phyloP scores from a whole-genome alignment of 1,140 invertebrate species.

The Oryzaephilus surinamensis region DNA sequence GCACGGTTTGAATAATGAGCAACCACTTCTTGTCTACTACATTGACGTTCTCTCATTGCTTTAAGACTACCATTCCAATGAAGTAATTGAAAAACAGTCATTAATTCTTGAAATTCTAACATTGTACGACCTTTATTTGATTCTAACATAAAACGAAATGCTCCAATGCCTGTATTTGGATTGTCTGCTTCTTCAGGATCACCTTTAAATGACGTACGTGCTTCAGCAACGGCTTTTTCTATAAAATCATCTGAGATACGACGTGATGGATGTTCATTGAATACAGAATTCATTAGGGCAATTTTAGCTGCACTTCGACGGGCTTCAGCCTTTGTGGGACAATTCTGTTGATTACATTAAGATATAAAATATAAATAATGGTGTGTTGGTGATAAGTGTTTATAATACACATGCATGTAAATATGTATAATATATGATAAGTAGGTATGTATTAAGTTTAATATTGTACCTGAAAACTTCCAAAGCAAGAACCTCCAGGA shows the following conservation, averaged over 20 bases:
- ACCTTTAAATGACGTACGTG: constrained; percentile 56
- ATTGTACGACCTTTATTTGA: constrained; percentile 87
- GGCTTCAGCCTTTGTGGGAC: constrained; percentile 89
- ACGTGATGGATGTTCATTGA: constrained; percentile 89
- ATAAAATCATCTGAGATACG: constrained; percentile 91
- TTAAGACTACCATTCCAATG: constrained; percentile 94
- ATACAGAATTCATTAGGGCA: constrained; percentile 92
- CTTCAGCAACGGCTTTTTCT: constrained; percentile 83
- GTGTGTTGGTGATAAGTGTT: too few relatives aligned
- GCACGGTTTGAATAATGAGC: constrained; percentile 85
- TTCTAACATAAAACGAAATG: constrained; percentile 91
- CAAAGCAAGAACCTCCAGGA: constrained; percentile 90
- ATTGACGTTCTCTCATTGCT: constrained; percentile 84
- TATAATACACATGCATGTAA: too few relatives aligned
- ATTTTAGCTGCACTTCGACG: constrained; percentile 89
- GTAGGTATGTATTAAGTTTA: not conserved
- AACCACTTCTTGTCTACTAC: constrained; percentile 90
- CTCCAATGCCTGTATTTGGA: constrained; percentile 77
- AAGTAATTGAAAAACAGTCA: constrained; percentile 91
- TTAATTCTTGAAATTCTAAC: constrained; percentile 92
- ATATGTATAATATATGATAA: not conserved
- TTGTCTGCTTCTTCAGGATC: constrained; percentile 63
- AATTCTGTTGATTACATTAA: constrained; percentile 53
- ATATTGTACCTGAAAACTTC: constrained; percentile 71
- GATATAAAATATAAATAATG: too few relatives aligned